Conservation (phyloP, 2,888 invertebrate genomes). For the Magallana nippona region DNA sequence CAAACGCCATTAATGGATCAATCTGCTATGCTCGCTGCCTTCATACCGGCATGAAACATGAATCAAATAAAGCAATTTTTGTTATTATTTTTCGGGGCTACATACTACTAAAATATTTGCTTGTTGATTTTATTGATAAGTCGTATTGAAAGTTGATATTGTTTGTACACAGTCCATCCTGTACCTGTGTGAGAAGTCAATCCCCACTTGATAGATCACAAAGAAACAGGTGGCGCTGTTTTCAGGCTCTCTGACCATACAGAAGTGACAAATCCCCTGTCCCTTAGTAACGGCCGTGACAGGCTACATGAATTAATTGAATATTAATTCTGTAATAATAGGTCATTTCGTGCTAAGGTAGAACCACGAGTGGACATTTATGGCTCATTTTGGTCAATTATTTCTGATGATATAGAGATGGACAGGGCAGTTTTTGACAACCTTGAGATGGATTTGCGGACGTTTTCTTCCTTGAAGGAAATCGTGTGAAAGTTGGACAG, state of each 20-base stretch:
- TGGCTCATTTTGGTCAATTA: slow-evolving; percentile 30
- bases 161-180: background rate
- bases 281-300: background rate
- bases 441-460: background rate
- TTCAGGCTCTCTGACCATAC: background rate
- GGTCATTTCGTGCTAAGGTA: slow-evolving; percentile 26
- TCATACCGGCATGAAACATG: too few relatives aligned
- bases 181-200: background rate
- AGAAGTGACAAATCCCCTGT: slow-evolving; percentile 11
- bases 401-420: slow-evolving; percentile 26
- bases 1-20: too few relatives aligned
- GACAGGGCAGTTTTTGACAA: background rate
- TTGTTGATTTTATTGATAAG: too few relatives aligned
- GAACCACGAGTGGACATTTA: slow-evolving; percentile 28
- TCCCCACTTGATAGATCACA: background rate
- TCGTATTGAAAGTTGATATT: background rate
- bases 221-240: background rate
- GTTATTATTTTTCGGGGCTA: too few relatives aligned
- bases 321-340: slow-evolving; percentile 32
- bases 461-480: background rate
- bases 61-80: too few relatives aligned
- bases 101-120: too few relatives aligned
- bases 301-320: slow-evolving; percentile 9
- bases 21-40: too few relatives aligned
- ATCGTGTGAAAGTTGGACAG: too few relatives aligned